phyloP scores from a whole-genome alignment of 1,140 invertebrate genomes.

The Nylanderia fulva region DNA sequence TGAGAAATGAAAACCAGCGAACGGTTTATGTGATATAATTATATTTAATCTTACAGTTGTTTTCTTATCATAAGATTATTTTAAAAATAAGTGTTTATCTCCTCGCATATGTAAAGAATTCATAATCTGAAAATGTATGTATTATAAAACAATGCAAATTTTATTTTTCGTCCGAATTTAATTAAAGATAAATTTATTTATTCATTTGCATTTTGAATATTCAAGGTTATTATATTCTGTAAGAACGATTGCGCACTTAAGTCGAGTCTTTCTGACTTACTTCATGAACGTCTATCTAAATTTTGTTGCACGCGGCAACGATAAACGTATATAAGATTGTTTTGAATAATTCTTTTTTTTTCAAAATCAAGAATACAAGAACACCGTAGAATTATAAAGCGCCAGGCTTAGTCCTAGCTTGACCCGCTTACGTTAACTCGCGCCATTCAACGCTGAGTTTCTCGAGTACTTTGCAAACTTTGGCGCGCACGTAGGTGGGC shows the following conservation, averaged over 20 bases:
- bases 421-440: slow-evolving; percentile 78
- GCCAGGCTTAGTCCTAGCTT: slow-evolving; percentile 75
- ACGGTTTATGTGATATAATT: background rate
- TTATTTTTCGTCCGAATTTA: background rate
- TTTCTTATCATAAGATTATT: background rate
- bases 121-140: no score
- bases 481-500: slow-evolving; percentile 54
- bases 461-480: slow-evolving; percentile 73
- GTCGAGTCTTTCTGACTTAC: background rate
- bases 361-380: slow-evolving; percentile 58
- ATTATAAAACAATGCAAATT: background rate
- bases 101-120: no score
- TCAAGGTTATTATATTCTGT: background rate
- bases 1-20: background rate
- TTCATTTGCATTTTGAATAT: background rate
- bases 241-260: background rate
- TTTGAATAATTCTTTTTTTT: background rate
- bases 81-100: no score
- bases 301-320: background rate
- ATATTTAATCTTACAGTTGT: background rate
- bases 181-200: background rate
- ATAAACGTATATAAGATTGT: background rate
- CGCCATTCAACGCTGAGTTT: slow-evolving; percentile 66
- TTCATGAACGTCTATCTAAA: background rate
- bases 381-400: slow-evolving; percentile 74